Evolutionary conservation across 2,888 invertebrate genomes (phyloP).

Genomic region (Odontomyia ornata): DNA sequence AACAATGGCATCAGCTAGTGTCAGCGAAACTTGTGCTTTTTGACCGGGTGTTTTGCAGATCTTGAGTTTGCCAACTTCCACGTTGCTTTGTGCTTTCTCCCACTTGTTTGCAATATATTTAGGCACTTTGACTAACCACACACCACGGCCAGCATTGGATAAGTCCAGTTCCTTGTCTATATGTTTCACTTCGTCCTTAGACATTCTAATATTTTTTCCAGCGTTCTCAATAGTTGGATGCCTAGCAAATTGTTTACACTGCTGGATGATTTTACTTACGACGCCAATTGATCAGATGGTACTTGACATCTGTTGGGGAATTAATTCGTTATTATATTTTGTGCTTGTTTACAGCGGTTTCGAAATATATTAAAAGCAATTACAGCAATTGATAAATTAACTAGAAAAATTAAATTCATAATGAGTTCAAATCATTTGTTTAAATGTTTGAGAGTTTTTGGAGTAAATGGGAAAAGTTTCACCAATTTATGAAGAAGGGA

Average conservation of each 20-base stretch:
- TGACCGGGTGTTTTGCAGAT: constrained; percentile 84
- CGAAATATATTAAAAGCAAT: too few relatives aligned
- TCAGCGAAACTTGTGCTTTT: constrained; percentile 87
- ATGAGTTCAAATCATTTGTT: too few relatives aligned
- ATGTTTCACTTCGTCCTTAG: constrained; percentile 65
- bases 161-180: constrained; percentile 85
- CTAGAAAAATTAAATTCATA: too few relatives aligned
- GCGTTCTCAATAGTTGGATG: too few relatives aligned
- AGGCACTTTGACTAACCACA: constrained; percentile 96
- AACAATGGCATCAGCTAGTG: constrained; percentile 81
- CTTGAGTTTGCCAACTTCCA: constrained; percentile 92
- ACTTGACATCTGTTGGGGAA: not conserved
- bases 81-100: constrained; percentile 88
- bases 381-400: too few relatives aligned
- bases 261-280: not conserved
- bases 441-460: too few relatives aligned
- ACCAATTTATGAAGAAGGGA: too few relatives aligned
- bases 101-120: constrained; percentile 96
- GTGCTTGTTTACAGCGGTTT: not conserved
- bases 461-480: too few relatives aligned
- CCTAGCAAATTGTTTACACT: not conserved
- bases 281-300: not conserved
- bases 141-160: constrained; percentile 87
- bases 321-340: not conserved
- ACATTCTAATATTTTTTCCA: constrained; percentile 55